Conservation (phyloP, 2,888 invertebrate genomes). For the Dendrolimus houi region DNA sequence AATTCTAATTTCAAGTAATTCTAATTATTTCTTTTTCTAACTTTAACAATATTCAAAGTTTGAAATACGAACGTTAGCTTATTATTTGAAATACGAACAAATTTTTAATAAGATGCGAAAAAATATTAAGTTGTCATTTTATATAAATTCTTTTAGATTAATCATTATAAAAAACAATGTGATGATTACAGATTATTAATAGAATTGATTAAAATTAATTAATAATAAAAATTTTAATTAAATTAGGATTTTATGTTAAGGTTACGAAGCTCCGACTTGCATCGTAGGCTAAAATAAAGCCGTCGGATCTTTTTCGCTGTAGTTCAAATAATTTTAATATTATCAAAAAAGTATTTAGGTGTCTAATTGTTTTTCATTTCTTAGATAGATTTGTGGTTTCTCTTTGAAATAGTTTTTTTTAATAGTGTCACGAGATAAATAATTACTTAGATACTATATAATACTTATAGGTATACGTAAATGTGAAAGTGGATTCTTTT, state of each 20-base stretch:
- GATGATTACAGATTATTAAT: slow-evolving; percentile 7
- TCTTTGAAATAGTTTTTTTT: too few relatives aligned
- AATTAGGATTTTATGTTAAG: slow-evolving; percentile 3
- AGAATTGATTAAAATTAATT: slow-evolving; percentile 5
- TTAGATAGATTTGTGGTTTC: too few relatives aligned
- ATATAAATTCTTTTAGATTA: too few relatives aligned
- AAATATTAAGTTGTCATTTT: too few relatives aligned
- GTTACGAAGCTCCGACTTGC: slow-evolving; percentile 34
- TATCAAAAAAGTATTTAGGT: too few relatives aligned
- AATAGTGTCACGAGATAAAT: too few relatives aligned
- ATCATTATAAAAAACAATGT: too few relatives aligned
- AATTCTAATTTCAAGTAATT: slow-evolving; percentile 29
- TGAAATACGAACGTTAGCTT: neutral
- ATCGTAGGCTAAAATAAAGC: slow-evolving; percentile 68
- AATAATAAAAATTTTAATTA: slow-evolving; percentile 5
- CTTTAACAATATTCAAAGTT: neutral
- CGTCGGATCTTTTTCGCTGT: slow-evolving; percentile 50
- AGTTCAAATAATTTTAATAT: neutral
- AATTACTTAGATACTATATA: too few relatives aligned
- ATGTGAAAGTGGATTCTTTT: too few relatives aligned
- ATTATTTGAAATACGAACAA: neutral
- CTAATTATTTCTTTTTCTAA: neutral
- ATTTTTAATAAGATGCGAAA: slow-evolving; percentile 1
- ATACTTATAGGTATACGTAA: too few relatives aligned
- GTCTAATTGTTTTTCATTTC: too few relatives aligned